Base-by-base conservation (phyloP, 2,888 invertebrate genomes). In the Scaeva pyrastri region DNA sequence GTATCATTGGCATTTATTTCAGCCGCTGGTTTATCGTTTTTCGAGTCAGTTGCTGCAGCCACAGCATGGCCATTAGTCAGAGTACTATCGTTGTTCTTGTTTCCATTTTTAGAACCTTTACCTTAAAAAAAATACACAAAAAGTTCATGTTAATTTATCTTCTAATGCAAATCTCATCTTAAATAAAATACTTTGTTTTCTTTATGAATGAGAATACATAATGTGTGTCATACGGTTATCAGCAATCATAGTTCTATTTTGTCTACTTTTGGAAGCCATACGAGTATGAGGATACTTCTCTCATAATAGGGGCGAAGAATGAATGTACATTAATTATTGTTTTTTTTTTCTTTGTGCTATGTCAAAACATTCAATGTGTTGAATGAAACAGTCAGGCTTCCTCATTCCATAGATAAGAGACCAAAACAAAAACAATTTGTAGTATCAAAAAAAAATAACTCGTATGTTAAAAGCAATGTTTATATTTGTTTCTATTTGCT, bases 41-140 rank as follows among this genome's bases (percentile, higher is more conserved):
- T 87, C 56, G 82, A 19, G 70, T 89, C 84, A 14, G 50, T 36
- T 36, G 19, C 31, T 36, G 36, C 41, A 21, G 21, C 19, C 23
- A 14, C 23, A 12, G 56, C 39, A 74, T 91, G 91, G 0, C 92
- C 92, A 81, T 91, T 92, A 70, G 89, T 89, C 62, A 91, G 39
- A 5, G 66, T 19, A 60, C 62, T 66, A 8, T 64, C 77, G 16
- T 36, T 62, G 14, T 50, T 82, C 64, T 85, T 88, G 74, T 88
- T 87, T 48, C 81, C 88, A 76, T 85, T 86, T 87, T 88, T 88
- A 48, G 26, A 58, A 74, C 83, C 88, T 88, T 88, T 89, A 62
- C 83, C 89, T 89, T 45, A 16, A 76, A 31, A 31, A 1, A 60
- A 77, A 36, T 2, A 56, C n/a, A 1, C 11, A 12, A 10, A 0